phyloP scores from a whole-genome alignment of 2,888 invertebrate genomes.

The Adelphocoris suturalis region DNA sequence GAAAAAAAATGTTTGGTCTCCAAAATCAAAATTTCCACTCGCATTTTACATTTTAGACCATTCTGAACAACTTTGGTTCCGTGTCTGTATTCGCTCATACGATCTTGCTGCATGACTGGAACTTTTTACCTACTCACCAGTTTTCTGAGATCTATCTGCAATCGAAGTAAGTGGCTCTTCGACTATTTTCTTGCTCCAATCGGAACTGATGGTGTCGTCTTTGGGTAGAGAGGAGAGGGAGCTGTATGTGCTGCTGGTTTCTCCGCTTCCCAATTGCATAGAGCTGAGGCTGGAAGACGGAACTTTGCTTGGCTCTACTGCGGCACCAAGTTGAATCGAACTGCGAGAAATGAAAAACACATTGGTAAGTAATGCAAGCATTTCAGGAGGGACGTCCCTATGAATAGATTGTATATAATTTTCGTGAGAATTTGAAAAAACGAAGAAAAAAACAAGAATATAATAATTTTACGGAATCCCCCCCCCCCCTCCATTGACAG shows the following conservation, averaged over 20 bases:
- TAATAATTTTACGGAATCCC: too few relatives aligned
- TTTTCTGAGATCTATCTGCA: conserved; percentile 20
- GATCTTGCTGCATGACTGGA: too few relatives aligned
- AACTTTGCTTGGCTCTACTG: background rate
- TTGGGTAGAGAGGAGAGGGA: conserved; percentile 58
- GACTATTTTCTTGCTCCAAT: conserved; percentile 56
- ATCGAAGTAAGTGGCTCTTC: conserved; percentile 23
- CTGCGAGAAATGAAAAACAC: background rate
- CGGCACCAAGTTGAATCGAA: conserved; percentile 49
- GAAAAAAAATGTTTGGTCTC: too few relatives aligned
- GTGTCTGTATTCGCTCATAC: too few relatives aligned
- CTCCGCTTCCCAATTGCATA: conserved; percentile 57
- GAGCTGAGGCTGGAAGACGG: conserved; percentile 56
- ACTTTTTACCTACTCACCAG: background rate
- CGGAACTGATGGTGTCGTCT: conserved; percentile 59
- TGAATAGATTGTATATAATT: too few relatives aligned
- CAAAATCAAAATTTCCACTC: too few relatives aligned
- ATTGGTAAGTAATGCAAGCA: too few relatives aligned
- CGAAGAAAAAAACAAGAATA: too few relatives aligned
- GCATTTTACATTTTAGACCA: too few relatives aligned
- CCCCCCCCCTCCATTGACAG: too few relatives aligned
- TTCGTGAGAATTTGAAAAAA: background rate
- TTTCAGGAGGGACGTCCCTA: too few relatives aligned
- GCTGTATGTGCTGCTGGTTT: conserved; percentile 54
- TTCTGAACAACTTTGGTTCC: too few relatives aligned